Conservation (phyloP, 2,888 invertebrate species). For the Thymelicus sylvestris region DNA sequence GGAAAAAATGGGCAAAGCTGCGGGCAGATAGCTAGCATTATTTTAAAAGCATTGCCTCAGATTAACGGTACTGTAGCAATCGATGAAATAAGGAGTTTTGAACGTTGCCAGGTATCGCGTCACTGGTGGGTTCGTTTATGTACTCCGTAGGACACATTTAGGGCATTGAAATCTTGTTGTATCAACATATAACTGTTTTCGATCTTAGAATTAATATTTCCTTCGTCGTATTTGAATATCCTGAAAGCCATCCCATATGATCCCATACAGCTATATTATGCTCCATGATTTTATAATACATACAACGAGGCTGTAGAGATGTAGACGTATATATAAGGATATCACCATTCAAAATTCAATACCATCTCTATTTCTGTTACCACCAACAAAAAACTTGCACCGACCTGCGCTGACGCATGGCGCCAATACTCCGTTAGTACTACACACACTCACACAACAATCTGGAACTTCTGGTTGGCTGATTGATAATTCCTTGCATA, state of each 20-base stretch:
- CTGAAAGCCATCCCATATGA: no score
- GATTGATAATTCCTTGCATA: conserved; percentile 6
- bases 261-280: no score
- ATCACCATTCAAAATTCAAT: conserved; percentile 38
- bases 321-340: conserved; percentile 6
- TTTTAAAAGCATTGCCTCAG: not conserved
- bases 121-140: no score
- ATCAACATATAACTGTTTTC: no score
- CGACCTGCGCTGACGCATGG: conserved; percentile 46
- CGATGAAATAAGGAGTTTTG: no score
- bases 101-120: no score
- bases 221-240: no score
- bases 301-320: not conserved
- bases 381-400: conserved; percentile 42
- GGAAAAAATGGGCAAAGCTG: no score
- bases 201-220: no score
- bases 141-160: no score
- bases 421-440: conserved; percentile 34
- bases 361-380: conserved; percentile 41
- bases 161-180: no score
- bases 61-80: not conserved
- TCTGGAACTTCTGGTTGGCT: conserved; percentile 11
- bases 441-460: conserved; percentile 38
- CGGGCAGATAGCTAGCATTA: not conserved
- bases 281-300: no score